Conservation (phyloP, 2,113 vertebrate species). For the Forbesichthys papilliferus region DNA sequence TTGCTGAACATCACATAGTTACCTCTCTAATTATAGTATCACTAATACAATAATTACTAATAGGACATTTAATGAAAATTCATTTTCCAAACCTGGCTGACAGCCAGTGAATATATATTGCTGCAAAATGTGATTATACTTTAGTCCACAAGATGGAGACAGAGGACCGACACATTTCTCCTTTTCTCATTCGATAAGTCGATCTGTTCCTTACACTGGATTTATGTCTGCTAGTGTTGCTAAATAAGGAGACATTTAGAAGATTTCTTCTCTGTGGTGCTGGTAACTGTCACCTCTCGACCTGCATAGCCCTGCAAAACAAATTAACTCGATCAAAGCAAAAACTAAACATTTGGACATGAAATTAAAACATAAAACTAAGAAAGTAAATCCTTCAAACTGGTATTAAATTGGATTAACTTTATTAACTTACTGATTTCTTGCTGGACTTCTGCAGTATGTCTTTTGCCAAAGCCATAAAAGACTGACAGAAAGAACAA, state of each 20-base stretch:
- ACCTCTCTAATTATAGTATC: too few relatives aligned
- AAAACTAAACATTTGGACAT: background rate
- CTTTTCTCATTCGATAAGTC: slow-evolving; percentile 28
- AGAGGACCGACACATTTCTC: slow-evolving; percentile 11
- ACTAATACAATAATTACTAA: background rate
- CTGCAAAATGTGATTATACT: slow-evolving; percentile 6
- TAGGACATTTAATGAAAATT: background rate
- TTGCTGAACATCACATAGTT: background rate
- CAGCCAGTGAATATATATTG: background rate
- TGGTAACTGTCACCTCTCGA: slow-evolving; percentile 77
- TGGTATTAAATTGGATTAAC: background rate
- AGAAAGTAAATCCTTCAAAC: background rate
- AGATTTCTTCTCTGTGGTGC: slow-evolving; percentile 70
- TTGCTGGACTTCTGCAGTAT: slow-evolving; percentile 85
- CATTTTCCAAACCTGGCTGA: background rate
- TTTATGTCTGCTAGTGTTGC: slow-evolving; percentile 1
- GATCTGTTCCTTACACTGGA: slow-evolving; percentile 21
- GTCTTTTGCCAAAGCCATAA: slow-evolving; percentile 84
- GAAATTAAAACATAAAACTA: background rate
- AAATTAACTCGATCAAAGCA: background rate
- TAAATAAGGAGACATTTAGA: slow-evolving; percentile 79
- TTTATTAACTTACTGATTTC: slow-evolving; percentile 76
- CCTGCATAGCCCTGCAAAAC: slow-evolving; percentile 58
- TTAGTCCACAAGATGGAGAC: slow-evolving; percentile 53
- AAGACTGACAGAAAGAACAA: slow-evolving; percentile 73